Evolutionary conservation across 1,140 invertebrate species (phyloP), one percentile per base, ranked within the genome.

Genomic region (Euwallacea fornicatus): DNA sequence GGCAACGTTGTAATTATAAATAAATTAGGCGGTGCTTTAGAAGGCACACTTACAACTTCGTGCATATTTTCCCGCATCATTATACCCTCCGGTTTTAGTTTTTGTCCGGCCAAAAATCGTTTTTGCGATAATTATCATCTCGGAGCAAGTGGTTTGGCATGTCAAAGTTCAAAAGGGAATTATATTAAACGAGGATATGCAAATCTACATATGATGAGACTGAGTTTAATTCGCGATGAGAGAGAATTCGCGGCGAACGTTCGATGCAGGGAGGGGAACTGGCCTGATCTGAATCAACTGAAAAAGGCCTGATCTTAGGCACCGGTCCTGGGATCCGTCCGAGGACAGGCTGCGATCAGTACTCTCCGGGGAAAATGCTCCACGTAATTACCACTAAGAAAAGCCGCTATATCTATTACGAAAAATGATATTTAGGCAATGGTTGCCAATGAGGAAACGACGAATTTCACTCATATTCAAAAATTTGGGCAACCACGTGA

Each of bases 361-460:
- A 2, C 11, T 3, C 2, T 56, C 1, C 54, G 3, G 9, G 54
- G 7, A 13, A 54, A 70, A 64, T 75, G 72, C 72, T 68, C 58
- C 66, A 66, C 71, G 78, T 78, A 79, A 78, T 77, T 78, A 78
- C 78, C 78, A 76, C 76, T 56, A 53, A 61, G 50, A 69, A 60
- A 76, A 75, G 69, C 73, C 70, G 16, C 7, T 9, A 33, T 2
- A 33, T 33, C 21, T 33, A 33, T 33, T 4, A 33, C 21, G 4
- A 33, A 33, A 33, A 33, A 33, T 33, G 21, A 33, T 33, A 33
- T 33, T 33, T 33, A 33, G 4, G 21, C 1, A 4, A 33, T 4
- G 1, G 21, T n/a, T n/a, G n/a, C n/a, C n/a, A n/a, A n/a, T n/a
- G n/a, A n/a, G n/a, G n/a, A 33, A 33, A 33, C 1, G 21, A 33